phyloP scores from a whole-genome alignment of 2,888 invertebrate genomes.

The Drosophila falleni region DNA sequence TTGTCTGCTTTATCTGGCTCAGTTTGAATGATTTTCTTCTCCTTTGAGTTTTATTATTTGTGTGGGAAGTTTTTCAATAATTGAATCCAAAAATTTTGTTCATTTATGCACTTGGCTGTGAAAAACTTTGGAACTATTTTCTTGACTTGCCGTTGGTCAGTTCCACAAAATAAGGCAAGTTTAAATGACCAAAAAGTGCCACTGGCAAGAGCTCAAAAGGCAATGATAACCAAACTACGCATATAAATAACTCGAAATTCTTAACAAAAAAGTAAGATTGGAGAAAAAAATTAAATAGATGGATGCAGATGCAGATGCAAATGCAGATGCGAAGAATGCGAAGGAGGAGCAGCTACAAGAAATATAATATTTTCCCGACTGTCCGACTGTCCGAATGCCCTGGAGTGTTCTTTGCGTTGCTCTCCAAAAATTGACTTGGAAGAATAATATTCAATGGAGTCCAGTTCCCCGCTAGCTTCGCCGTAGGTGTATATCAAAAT shows the following conservation, averaged over 20 bases:
- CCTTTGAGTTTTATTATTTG: slow-evolving; percentile 45
- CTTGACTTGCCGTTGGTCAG: slow-evolving; percentile 51
- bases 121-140: slow-evolving; percentile 66
- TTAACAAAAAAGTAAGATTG: slow-evolving; percentile 2
- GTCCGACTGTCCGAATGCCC: background rate
- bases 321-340: background rate
- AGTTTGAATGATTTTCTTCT: slow-evolving; percentile 8
- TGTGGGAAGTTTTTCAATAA: slow-evolving; percentile 74
- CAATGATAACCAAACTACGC: slow-evolving; percentile 33
- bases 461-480: background rate
- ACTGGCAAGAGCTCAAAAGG: slow-evolving; percentile 24
- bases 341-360: background rate
- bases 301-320: background rate
- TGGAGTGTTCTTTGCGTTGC: slow-evolving; percentile 12
- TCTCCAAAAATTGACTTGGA: slow-evolving; percentile 32
- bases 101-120: slow-evolving; percentile 60
- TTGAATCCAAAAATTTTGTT: slow-evolving; percentile 74
- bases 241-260: slow-evolving; percentile 27
- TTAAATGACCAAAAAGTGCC: slow-evolving; percentile 63
- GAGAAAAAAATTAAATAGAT: background rate
- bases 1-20: background rate
- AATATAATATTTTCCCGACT: slow-evolving; percentile 23
- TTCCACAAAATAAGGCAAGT: slow-evolving; percentile 67
- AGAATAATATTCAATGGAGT: slow-evolving; percentile 52
- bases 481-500: slow-evolving; percentile 27